Percentiles rank a stretch among this genome's conserved stretches.
phyloP scores from a whole-genome alignment of 2,888 invertebrate genomes.

The Eilema caniola region DNA sequence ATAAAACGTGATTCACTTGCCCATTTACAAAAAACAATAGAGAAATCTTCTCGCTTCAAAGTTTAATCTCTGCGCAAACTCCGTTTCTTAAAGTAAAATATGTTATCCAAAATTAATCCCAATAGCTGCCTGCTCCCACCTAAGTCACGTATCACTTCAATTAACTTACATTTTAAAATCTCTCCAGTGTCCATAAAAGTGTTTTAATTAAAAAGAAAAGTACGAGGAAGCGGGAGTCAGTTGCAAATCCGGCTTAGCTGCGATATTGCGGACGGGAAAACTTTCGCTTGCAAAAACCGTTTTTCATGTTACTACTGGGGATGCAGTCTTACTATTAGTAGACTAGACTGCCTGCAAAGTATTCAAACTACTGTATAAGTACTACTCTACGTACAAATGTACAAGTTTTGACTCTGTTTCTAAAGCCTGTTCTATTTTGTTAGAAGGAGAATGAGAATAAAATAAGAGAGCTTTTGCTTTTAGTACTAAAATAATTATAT shows the following conservation, averaged over 20 bases:
- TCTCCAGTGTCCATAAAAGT: conserved; percentile 71
- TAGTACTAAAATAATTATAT: not conserved
- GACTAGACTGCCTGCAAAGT: conserved; percentile 32
- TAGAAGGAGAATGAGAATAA: too few relatives aligned
- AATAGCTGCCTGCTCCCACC: conserved; percentile 27
- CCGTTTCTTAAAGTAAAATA: conserved; percentile 38
- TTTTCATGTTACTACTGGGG: conserved; percentile 68
- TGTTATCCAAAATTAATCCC: conserved; percentile 48
- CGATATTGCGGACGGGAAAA: conserved; percentile 73
- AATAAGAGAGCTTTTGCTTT: too few relatives aligned
- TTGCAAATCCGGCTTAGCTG: conserved; percentile 81
- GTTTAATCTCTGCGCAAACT: conserved; percentile 38
- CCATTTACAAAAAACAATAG: not conserved
- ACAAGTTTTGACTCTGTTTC: not conserved
- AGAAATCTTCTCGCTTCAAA: conserved; percentile 21
- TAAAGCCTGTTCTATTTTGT: not conserved
- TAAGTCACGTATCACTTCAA: conserved; percentile 58
- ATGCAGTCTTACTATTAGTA: conserved; percentile 49
- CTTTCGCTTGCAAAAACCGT: conserved; percentile 70
- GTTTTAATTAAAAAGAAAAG: conserved; percentile 82
- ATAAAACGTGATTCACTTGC: not conserved
- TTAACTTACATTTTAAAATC: conserved; percentile 65
- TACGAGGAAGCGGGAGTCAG: conserved; percentile 70
- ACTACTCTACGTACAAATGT: not conserved
- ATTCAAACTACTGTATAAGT: conserved; percentile 16